phyloP scores from a whole-genome alignment of 2,113 vertebrate genomes.

The Dromiciops gliroides region DNA sequence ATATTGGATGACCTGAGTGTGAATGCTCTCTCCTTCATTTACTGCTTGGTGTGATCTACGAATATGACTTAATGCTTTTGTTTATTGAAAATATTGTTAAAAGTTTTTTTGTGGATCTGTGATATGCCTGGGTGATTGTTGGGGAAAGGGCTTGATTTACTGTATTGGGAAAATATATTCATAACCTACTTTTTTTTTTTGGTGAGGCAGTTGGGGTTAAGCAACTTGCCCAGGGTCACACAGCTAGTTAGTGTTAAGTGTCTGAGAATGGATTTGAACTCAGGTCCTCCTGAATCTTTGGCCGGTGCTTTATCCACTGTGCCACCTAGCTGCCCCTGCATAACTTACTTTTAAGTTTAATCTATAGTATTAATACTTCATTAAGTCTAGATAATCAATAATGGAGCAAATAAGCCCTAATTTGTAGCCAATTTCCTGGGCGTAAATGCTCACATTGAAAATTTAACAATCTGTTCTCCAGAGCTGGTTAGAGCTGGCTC shows the following conservation, averaged over 20 bases:
- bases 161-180: not conserved
- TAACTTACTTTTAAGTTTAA: not conserved
- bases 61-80: not conserved
- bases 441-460: not conserved
- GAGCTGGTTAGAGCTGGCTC: not conserved
- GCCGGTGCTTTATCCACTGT: no score
- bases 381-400: not conserved
- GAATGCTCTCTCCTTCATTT: not conserved
- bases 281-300: no score
- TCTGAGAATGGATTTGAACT: no score
- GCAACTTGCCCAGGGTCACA: no score
- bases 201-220: no score
- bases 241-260: no score
- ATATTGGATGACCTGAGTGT: not conserved
- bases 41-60: not conserved
- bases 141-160: not conserved
- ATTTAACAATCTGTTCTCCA: not conserved
- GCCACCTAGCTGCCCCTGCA: no score
- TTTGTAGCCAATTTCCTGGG: not conserved
- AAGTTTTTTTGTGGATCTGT: not conserved
- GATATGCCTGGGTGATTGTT: not conserved
- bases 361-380: not conserved
- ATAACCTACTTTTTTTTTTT: not conserved
- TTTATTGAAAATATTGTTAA: not conserved
- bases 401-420: not conserved